Base-by-base conservation (phyloP, 2,888 invertebrate species). In the Beris chalybata region DNA sequence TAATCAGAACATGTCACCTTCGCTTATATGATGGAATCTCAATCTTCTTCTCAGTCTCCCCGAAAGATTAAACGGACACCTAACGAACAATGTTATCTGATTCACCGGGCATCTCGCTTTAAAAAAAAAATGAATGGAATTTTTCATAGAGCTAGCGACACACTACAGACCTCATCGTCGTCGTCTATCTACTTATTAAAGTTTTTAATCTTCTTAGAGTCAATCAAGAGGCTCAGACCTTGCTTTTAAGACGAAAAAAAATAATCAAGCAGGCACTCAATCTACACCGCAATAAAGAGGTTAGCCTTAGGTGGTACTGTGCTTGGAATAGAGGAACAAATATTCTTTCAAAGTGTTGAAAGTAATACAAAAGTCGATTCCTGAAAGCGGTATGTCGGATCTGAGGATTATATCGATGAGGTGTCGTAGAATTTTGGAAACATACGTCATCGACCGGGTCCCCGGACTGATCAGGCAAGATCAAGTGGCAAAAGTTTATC, bases 141-240 rank as follows among this genome's bases (percentile, higher is more conserved):
- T 45, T 38, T 58, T 15, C 15, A 11, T 47, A 47, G 47, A 47
- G 13, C n/a, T 13, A 15, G 47, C 11, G 12, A 47, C 15, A 47
- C 9, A 15, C 13, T 9, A 31, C 9, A 52, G 29, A 53, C 30
- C 31, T 53, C 31, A 53, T 59, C 15, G 47, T 30, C 11, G 47
- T 59, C 45, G 47, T 67, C 55, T 61, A 67, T 55, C 66, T 54
- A 29, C 63, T 67, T 67, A 67, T 67, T 52, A 31, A 63, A 32
- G 47, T 59, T n/a, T 63, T 63, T 67, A 67, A 67, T 67, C 67
- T 57, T 55, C 67, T 67, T 67, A 67, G 47, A 64, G 67, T 67
- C 67, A 67, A 67, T 67, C 67, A 67, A 56, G 64, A 32, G 57
- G 64, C 64, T 67, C 52, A 57, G 47, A 30, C 58, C 58, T 59